Evolutionary conservation across 2,888 invertebrate genomes (phyloP), one percentile per base, ranked within the genome.

Genomic region (Oxycera nigricornis): DNA sequence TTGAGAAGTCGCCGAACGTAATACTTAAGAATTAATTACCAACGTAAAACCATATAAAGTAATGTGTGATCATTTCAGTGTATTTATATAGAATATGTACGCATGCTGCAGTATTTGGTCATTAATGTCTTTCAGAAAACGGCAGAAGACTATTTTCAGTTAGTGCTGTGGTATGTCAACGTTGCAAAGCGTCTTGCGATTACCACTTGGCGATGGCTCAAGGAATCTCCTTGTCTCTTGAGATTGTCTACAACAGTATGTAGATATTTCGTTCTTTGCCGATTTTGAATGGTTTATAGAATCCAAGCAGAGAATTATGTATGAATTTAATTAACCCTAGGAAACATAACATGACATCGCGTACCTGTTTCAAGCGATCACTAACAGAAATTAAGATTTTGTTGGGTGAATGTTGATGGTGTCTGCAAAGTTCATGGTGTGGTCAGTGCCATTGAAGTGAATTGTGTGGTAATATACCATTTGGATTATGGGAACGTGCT

Each of bases 281-380:
- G 52, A 17, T 17, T 62, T 62, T 35, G 22, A 62, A n/a, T 31
- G 17, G 62, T 30, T 35, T 35, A 20, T 35, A 30, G 22, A 28
- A 28, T 72, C 31, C 65, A 52, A 72, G 46, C 28, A 26, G 50
- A 50, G 57, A 74, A 67, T 62, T 30, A 55, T 24, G 39, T 57
- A 39, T 57, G 61, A 73, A 70, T 75, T 73, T 73, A 73, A 68
- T 75, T 75, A 75, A 73, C 52, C 50, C 30, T n/a, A 41, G 41
- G 26, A 30, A 35, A 41, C 26, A 22, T 28, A 30, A 59, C 59
- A 30, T 59, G 59, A 59, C 20, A 67, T 41, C 11, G 26, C 22
- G 14, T 9, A 46, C 17, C 6, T 11, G 6, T 24, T 17, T 46
- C 6, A 46, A 7, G n/a, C 46, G 14, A 46, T 46, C n/a, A n/a